phyloP scores from a whole-genome alignment of 1,140 invertebrate species.

The Scylla paramamosain region DNA sequence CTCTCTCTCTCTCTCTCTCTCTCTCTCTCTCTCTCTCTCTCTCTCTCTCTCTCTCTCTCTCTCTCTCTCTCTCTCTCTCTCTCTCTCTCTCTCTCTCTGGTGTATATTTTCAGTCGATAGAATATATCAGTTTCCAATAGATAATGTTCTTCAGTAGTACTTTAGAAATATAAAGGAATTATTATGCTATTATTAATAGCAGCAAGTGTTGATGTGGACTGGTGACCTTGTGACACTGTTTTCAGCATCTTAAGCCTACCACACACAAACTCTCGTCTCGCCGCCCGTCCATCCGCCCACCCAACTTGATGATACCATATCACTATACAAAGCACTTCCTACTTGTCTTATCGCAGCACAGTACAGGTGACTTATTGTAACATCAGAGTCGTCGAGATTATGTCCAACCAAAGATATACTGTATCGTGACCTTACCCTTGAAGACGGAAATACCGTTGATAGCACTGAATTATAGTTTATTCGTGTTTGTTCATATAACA shows the following conservation, averaged over 20 bases:
- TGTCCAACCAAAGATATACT: background rate
- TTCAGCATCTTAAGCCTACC: constrained; percentile 15
- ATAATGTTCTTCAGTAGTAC: too few relatives aligned
- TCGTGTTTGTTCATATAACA: too few relatives aligned
- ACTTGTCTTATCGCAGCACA: background rate
- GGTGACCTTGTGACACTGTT: constrained; percentile 8
- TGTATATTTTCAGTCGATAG: too few relatives aligned
- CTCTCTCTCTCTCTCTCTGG: constrained; percentile 26
- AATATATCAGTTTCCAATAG: too few relatives aligned
- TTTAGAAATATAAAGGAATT: too few relatives aligned
- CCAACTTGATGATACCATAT: background rate
- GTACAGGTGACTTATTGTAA: constrained; percentile 26
- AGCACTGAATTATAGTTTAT: too few relatives aligned
- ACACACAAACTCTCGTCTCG: background rate
- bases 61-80: constrained; percentile 36
- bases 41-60: constrained; percentile 32
- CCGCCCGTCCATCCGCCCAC: background rate
- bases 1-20: constrained; percentile 1
- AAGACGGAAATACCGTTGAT: too few relatives aligned
- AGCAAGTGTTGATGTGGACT: background rate
- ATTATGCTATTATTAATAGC: background rate
- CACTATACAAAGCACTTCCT: background rate
- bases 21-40: constrained; percentile 40
- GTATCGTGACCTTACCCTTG: background rate
- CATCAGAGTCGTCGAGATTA: background rate